Evolutionary conservation across 2,888 invertebrate species (phyloP).

Genomic region (Synergus umbraculus): DNA sequence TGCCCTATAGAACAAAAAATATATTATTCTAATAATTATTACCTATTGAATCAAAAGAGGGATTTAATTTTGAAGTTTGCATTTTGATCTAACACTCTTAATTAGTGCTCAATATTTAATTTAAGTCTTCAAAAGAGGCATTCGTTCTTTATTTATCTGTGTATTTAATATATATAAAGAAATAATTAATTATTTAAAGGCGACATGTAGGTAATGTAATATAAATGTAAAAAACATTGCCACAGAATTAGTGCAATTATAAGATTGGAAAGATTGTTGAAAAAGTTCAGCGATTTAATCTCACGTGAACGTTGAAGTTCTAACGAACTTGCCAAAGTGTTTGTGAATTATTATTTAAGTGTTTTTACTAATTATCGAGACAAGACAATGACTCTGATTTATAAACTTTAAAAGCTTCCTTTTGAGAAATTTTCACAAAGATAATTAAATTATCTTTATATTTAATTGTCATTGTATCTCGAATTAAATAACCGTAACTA

Average conservation of each 20-base stretch:
- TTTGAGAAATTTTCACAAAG: background rate
- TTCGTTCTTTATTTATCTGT: slow-evolving; percentile 37
- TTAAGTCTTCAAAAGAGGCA: slow-evolving; percentile 37
- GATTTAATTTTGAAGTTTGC: no score
- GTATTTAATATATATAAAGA: slow-evolving; percentile 42
- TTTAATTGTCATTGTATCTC: slow-evolving; percentile 47
- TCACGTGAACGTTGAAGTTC: slow-evolving; percentile 21
- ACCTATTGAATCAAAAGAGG: no score
- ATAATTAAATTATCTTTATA: slow-evolving; percentile 15
- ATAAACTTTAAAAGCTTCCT: background rate
- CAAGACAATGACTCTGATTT: slow-evolving; percentile 31
- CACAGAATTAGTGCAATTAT: slow-evolving; percentile 41
- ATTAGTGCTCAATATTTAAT: slow-evolving; percentile 36
- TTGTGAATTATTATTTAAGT: slow-evolving; percentile 39
- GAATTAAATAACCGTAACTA: slow-evolving; percentile 45
- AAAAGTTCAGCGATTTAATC: slow-evolving; percentile 11
- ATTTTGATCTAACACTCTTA: no score
- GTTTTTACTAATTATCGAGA: slow-evolving; percentile 26
- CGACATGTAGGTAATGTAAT: slow-evolving; percentile 42
- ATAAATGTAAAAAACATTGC: slow-evolving; percentile 41
- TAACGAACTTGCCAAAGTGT: slow-evolving; percentile 37
- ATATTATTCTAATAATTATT: no score
- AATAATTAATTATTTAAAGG: slow-evolving; percentile 43
- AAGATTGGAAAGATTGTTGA: slow-evolving; percentile 38
- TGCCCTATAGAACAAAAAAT: no score